Percentiles rank a stretch among this genome's conserved stretches.
Evolutionary conservation across 2,113 vertebrate species (phyloP).

Genomic region (Dromiciops gliroides): DNA sequence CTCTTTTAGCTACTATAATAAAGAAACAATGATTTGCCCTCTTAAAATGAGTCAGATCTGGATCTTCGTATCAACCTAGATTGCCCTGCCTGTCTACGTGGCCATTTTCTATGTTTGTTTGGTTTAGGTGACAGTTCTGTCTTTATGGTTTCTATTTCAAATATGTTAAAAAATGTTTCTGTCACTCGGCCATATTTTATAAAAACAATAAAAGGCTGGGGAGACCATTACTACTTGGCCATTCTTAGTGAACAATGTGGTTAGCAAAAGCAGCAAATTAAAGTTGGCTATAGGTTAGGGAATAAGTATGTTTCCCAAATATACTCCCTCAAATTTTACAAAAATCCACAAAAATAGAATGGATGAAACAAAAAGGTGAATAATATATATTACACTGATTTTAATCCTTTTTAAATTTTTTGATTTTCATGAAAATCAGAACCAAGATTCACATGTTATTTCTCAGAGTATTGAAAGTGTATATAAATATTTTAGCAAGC

Average conservation of each 20-base stretch:
- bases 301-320: neutral
- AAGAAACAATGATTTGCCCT: neutral
- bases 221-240: neutral
- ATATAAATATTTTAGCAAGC: neutral
- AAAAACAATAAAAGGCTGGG: neutral
- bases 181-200: neutral
- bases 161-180: neutral
- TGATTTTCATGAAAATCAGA: neutral
- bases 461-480: neutral
- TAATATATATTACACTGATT: neutral
- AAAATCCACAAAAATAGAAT: neutral
- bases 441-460: neutral
- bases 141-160: neutral
- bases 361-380: neutral
- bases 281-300: neutral
- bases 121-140: neutral
- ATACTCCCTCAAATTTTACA: neutral
- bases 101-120: neutral
- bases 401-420: neutral
- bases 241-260: neutral
- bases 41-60: neutral
- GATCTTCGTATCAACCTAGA: neutral
- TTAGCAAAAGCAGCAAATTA: neutral
- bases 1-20: neutral
- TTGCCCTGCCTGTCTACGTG: neutral